phyloP scores from a whole-genome alignment of 2,113 vertebrate genomes.

The Semicossyphus pulcher region DNA sequence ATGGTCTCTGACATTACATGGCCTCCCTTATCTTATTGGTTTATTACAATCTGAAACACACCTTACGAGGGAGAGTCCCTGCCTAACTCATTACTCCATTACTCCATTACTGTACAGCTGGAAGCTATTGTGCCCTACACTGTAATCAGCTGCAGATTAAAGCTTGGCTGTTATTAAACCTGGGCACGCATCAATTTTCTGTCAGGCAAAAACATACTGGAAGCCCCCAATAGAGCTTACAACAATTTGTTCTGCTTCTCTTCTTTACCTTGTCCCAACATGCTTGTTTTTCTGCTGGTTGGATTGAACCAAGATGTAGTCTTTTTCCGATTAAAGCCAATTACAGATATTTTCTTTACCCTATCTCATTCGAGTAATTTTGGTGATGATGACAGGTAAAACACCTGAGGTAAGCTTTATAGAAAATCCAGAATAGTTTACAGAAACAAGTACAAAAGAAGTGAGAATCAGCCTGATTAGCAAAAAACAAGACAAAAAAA shows the following conservation, averaged over 20 bases:
- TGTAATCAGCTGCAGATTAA: conserved; percentile 65
- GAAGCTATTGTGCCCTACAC: conserved; percentile 40
- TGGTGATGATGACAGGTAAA: neutral
- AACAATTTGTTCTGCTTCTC: conserved; percentile 25
- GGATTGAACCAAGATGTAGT: neutral
- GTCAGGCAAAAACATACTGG: conserved; percentile 34
- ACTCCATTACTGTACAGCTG: conserved; percentile 44
- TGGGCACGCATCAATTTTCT: conserved; percentile 49
- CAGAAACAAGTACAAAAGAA: neutral
- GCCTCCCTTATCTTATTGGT: conserved; percentile 26
- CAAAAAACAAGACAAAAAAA: neutral
- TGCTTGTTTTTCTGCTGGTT: neutral
- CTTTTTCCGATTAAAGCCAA: too few relatives aligned
- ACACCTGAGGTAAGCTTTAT: neutral
- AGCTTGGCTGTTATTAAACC: conserved; percentile 58
- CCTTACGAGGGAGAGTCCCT: conserved; percentile 25
- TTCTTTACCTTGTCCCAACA: conserved; percentile 22
- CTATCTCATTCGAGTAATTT: neutral
- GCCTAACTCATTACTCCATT: conserved; percentile 27
- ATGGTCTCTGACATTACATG: conserved; percentile 18
- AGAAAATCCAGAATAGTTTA: neutral
- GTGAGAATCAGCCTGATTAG: neutral
- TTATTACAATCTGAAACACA: conserved; percentile 37
- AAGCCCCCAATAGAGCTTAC: conserved; percentile 20
- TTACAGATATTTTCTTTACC: neutral